phyloP scores from a whole-genome alignment of 1,140 invertebrate genomes.

The Drosophila fuyamai region DNA sequence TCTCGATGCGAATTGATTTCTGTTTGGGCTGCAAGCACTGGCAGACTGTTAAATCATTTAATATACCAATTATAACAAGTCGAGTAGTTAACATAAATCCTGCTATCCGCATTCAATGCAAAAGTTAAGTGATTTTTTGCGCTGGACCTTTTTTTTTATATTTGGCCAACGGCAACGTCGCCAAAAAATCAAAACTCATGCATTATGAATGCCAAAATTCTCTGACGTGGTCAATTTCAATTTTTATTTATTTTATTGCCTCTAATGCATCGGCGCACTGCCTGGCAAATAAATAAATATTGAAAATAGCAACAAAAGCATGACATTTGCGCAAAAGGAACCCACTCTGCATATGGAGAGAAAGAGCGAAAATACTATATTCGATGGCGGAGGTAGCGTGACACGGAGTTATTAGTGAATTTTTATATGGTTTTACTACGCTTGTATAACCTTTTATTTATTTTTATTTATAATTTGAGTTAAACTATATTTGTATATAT shows the following conservation, averaged over 20 bases:
- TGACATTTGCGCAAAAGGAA: conserved; percentile 50
- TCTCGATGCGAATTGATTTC: conserved; percentile 70
- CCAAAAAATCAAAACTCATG: conserved; percentile 81
- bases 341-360: conserved; percentile 44
- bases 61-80: conserved; percentile 84
- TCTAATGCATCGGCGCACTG: conserved; percentile 76
- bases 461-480: too few relatives aligned
- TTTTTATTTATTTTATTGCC: conserved; percentile 83
- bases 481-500: too few relatives aligned
- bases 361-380: not conserved
- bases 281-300: conserved; percentile 80
- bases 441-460: not conserved
- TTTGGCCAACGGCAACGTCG: conserved; percentile 57
- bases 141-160: conserved; percentile 41
- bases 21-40: conserved; percentile 70
- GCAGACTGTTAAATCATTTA: conserved; percentile 81
- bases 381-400: conserved; percentile 16
- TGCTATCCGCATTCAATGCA: conserved; percentile 57
- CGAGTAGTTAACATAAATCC: conserved; percentile 82
- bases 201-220: conserved; percentile 81
- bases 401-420: conserved; percentile 10
- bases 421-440: not conserved
- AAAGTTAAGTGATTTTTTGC: conserved; percentile 76
- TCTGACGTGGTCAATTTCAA: conserved; percentile 82
- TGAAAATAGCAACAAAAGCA: conserved; percentile 60